These are phyloP conservation scores for Eueremaeus valkanovi DNA, from an alignment of 2,888 invertebrate genomes.

Conservation along the genomic window DNA sequence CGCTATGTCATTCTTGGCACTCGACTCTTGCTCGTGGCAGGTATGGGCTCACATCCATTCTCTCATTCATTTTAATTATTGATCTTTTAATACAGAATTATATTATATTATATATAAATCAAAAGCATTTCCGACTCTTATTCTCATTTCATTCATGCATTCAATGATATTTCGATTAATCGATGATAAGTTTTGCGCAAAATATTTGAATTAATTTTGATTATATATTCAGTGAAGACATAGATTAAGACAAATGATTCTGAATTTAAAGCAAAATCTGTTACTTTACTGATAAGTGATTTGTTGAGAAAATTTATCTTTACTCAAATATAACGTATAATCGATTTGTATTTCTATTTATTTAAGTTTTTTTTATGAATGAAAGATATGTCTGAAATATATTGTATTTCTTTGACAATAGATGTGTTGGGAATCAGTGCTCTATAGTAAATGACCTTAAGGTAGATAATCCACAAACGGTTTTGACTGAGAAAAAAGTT, in stretches of 20 bases:
- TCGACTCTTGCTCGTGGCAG: slow-evolving; percentile 48
- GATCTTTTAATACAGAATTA: neutral
- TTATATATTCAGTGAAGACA: neutral
- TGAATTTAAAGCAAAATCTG: neutral
- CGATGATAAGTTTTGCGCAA: neutral
- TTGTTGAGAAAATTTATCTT: too few relatives aligned
- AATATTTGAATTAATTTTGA: neutral
- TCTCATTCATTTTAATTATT: slow-evolving; percentile 22
- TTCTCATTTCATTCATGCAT: neutral
- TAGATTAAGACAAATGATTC: neutral
- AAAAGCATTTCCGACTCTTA: neutral
- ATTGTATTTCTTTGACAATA: slow-evolving; percentile 8
- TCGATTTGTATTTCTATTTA: slow-evolving; percentile 14
- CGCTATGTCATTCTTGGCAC: slow-evolving; percentile 45
- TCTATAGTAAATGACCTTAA: slow-evolving; percentile 32
- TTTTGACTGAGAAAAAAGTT: slow-evolving; percentile 28
- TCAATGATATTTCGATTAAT: slow-evolving; percentile 11
- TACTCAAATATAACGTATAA: neutral
- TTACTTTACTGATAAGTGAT: too few relatives aligned
- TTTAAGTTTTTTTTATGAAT: slow-evolving; percentile 23
- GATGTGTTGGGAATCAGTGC: neutral
- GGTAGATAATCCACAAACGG: slow-evolving; percentile 25
- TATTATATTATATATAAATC: neutral
- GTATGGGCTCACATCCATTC: slow-evolving; percentile 41
- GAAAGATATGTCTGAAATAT: slow-evolving; percentile 11